Percentiles rank a stretch among this genome's conserved stretches.
These are phyloP conservation scores for Thinocorus orbignyianus DNA, from an alignment of 2,113 vertebrate genomes.

Conservation along the genomic window DNA sequence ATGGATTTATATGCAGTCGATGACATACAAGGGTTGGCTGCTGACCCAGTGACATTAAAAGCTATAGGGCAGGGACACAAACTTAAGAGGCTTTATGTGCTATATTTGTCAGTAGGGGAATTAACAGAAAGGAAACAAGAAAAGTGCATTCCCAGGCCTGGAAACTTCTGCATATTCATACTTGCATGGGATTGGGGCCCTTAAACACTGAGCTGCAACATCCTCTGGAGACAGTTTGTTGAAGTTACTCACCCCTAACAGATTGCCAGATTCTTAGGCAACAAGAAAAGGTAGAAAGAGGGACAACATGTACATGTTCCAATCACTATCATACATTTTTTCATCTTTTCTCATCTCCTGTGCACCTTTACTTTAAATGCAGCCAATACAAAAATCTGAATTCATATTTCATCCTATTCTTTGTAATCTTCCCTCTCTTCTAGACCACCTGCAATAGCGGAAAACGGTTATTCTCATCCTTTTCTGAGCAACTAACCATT, in stretches of 20 bases:
- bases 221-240: background rate
- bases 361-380: background rate
- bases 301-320: background rate
- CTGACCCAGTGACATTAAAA: slow-evolving; percentile 10
- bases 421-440: background rate
- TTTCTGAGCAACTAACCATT: background rate
- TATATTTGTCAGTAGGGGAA: slow-evolving; percentile 25
- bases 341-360: background rate
- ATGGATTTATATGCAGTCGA: background rate
- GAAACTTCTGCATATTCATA: background rate
- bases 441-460: background rate
- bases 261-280: background rate
- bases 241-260: background rate
- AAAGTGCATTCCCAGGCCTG: background rate
- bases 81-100: slow-evolving; percentile 7
- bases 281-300: background rate
- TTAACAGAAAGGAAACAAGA: slow-evolving; percentile 22
- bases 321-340: background rate
- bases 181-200: background rate
- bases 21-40: background rate
- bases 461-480: accelerated
- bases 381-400: background rate
- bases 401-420: background rate
- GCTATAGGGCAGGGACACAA: background rate
- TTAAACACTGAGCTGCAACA: slow-evolving; percentile 15